Percentiles rank a stretch among this genome's conserved stretches.
Conservation (phyloP, 2,797 vertebrate species). For the Buceros bicornis region DNA sequence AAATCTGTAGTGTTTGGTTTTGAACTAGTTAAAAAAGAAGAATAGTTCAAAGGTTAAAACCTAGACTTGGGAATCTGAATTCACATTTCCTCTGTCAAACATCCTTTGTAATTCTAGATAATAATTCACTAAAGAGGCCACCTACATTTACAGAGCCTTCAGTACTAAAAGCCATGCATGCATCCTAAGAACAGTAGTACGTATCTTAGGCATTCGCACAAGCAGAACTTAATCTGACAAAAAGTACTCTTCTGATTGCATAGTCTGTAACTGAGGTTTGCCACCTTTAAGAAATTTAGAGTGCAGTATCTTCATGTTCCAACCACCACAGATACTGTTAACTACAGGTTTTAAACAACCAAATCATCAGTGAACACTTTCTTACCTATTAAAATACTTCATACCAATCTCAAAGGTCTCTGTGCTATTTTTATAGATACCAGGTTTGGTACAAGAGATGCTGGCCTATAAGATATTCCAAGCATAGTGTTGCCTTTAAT, state of each 20-base stretch:
- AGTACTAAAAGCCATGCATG: not conserved
- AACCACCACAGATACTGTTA: not conserved
- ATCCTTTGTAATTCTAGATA: not conserved
- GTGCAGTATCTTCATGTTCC: not conserved
- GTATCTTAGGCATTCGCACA: not conserved
- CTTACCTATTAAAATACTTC: not conserved
- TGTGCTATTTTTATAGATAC: not conserved
- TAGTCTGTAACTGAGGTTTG: not conserved
- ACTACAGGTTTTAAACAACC: not conserved
- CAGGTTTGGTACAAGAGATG: not conserved
- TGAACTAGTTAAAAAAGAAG: not conserved
- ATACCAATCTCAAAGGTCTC: not conserved
- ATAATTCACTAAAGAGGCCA: not conserved
- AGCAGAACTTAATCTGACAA: not conserved
- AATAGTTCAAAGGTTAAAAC: not conserved
- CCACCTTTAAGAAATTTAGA: not conserved
- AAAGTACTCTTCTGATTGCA: not conserved
- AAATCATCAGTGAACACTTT: not conserved
- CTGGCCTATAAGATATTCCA: not conserved
- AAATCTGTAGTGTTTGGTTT: not conserved
- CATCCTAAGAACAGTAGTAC: not conserved
- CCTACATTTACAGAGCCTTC: not conserved
- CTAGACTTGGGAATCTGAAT: not conserved
- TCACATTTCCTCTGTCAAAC: not conserved
- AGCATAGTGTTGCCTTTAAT: not conserved